Evolutionary conservation across 1,140 invertebrate genomes (phyloP), one percentile per base, ranked within the genome.

Genomic region (Pantala flavescens): DNA sequence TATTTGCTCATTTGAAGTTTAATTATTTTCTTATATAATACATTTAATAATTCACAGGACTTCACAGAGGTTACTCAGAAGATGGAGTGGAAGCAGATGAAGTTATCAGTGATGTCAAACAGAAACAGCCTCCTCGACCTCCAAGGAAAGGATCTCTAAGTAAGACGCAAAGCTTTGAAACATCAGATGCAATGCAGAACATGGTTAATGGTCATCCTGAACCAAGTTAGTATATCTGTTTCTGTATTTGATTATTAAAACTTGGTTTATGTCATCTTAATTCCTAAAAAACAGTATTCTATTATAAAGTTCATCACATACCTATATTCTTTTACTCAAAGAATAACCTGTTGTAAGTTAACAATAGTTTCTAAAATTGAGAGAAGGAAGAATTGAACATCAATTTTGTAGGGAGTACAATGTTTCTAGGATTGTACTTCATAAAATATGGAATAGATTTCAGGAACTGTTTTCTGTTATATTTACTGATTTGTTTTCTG

Each of bases 21-120:
- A 14, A 2, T 71, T 71, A 14, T 12, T n/a, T n/a, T n/a, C n/a
- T n/a, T n/a, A 36, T 36, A 9, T 36, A 36, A 5, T 2, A 5
- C 28, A 5, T 36, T 36, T 36, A 36, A 36, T 36, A 9, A 36
- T 36, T 36, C 9, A 21, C 77, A 92, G 91, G 93, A 77, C 83
- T 96, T 11, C 91, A 95, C 79, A 84, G 91, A 75, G 91, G 90
- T 80, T 96, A 95, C 82, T 87, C 88, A 0, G 94, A 96, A 79
- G 94, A 93, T 80, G 91, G 85, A 0, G 87, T 85, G 0, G 92
- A 94, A 80, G 85, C 86, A 5, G 90, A 92, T 76, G 90, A 92
- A 77, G 84, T 87, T 76, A 85, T 88, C 82, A 85, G 79, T 49
- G 81, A 81, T 86, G 78, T 88, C 88, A 78, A 84, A 84, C 72